Percentiles rank a stretch among this genome's conserved stretches.
These are phyloP conservation scores for Heteractis magnifica DNA, from an alignment of 92 coral and sea anemone species.

Conservation along the genomic window DNA sequence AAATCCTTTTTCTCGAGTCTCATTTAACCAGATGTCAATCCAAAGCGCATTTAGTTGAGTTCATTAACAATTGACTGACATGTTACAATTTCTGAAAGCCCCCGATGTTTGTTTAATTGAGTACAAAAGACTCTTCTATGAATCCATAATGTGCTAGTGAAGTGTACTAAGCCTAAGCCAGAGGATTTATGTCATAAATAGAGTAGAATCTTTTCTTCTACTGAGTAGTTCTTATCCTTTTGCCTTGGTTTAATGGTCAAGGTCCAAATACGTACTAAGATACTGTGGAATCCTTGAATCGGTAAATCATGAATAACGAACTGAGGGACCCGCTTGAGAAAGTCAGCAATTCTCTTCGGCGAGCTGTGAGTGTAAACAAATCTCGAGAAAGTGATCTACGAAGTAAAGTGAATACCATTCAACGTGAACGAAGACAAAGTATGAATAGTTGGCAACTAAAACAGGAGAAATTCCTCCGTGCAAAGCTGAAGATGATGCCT, in stretches of 20 bases:
- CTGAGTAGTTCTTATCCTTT: background rate
- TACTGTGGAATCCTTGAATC: background rate
- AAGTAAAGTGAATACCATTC: slow-evolving; percentile 73
- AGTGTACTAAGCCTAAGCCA: background rate
- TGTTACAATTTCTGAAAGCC: slow-evolving; percentile 34
- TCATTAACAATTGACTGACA: slow-evolving; percentile 39
- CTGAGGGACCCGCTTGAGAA: slow-evolving; percentile 77
- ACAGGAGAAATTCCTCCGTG: slow-evolving; percentile 79
- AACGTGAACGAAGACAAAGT: slow-evolving; percentile 71
- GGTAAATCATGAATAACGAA: slow-evolving; percentile 64
- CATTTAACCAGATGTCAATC: slow-evolving; percentile 17
- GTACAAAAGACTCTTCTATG: slow-evolving; percentile 21
- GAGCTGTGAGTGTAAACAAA: slow-evolving; percentile 84
- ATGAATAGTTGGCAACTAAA: slow-evolving; percentile 73
- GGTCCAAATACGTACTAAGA: background rate
- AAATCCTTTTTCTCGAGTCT: background rate
- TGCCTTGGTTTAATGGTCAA: no score
- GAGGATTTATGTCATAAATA: background rate
- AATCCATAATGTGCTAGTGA: background rate
- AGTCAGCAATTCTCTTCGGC: slow-evolving; percentile 80
- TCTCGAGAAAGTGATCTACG: slow-evolving; percentile 74
- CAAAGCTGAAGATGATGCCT: slow-evolving; percentile 73
- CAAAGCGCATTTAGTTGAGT: slow-evolving; percentile 15
- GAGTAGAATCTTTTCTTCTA: background rate
- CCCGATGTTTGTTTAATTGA: slow-evolving; percentile 26